These are phyloP conservation scores for Subacronicta megacephala DNA, from an alignment of 2,888 invertebrate species.

Conservation along the genomic window DNA sequence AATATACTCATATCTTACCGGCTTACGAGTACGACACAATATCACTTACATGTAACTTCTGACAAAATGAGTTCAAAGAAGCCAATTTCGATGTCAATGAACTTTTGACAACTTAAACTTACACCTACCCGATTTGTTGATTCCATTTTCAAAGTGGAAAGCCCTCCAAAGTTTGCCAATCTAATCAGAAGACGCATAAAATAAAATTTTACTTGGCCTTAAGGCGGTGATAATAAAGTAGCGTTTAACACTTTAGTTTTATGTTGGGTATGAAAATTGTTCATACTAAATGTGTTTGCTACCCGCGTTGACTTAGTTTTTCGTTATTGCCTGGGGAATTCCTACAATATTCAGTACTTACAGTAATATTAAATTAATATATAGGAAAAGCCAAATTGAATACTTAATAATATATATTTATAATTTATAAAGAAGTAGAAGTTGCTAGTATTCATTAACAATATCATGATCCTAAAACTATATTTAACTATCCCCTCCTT, in stretches of 20 bases:
- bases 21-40: constrained; percentile 9
- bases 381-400: too few relatives aligned
- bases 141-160: constrained; percentile 48
- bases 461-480: too few relatives aligned
- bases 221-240: constrained; percentile 26
- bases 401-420: too few relatives aligned
- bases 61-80: constrained; percentile 33
- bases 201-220: constrained; percentile 49
- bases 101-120: constrained; percentile 20
- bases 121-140: constrained; percentile 33
- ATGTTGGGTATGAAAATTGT: constrained; percentile 36
- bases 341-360: too few relatives aligned
- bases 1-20: too few relatives aligned
- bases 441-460: too few relatives aligned
- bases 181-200: constrained; percentile 47
- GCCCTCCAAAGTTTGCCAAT: constrained; percentile 50
- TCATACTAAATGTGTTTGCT: constrained; percentile 18
- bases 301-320: too few relatives aligned
- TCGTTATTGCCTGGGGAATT: too few relatives aligned
- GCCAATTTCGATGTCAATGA: constrained; percentile 25
- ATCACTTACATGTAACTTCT: constrained; percentile 25
- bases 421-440: too few relatives aligned
- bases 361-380: too few relatives aligned
- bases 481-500: too few relatives aligned
- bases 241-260: constrained; percentile 46